phyloP scores from a whole-genome alignment of 2,888 invertebrate species.

The Lamproptera curius region DNA sequence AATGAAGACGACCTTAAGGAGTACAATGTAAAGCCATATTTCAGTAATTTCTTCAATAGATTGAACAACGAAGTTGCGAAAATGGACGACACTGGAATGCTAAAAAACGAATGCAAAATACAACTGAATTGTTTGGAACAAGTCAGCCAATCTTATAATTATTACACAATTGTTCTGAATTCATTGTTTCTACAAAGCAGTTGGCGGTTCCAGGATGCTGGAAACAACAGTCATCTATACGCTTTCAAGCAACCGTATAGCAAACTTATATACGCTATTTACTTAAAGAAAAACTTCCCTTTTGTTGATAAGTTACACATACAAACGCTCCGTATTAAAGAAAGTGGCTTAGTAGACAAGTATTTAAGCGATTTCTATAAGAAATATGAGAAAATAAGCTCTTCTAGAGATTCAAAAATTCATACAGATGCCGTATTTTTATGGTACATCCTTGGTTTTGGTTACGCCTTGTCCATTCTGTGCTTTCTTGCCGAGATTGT shows the following conservation, averaged over 20 bases:
- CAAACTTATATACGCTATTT: slow-evolving; percentile 45
- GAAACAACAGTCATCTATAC: slow-evolving; percentile 26
- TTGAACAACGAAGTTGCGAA: neutral
- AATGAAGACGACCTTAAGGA: slow-evolving; percentile 30
- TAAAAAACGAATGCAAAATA: slow-evolving; percentile 1
- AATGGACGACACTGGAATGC: neutral
- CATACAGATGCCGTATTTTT: slow-evolving; percentile 32
- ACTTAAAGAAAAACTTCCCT: slow-evolving; percentile 54
- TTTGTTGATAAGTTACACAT: slow-evolving; percentile 30
- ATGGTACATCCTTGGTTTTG: slow-evolving; percentile 38
- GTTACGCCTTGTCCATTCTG: slow-evolving; percentile 30
- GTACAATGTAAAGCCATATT: slow-evolving; percentile 41
- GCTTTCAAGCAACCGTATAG: slow-evolving; percentile 33
- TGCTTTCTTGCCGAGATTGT: too few species aligned
- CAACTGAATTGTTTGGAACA: slow-evolving; percentile 28
- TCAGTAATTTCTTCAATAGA: slow-evolving; percentile 29
- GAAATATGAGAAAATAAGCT: slow-evolving; percentile 6
- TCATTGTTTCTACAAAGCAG: slow-evolving; percentile 12
- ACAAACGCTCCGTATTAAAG: slow-evolving; percentile 36
- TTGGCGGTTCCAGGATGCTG: slow-evolving; percentile 12
- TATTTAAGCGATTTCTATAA: slow-evolving; percentile 19
- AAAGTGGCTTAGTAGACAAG: slow-evolving; percentile 39
- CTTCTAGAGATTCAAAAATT: slow-evolving; percentile 13
- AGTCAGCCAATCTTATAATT: slow-evolving; percentile 25
- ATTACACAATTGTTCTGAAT: slow-evolving; percentile 18